Percentiles rank a stretch among this genome's conserved stretches.
Evolutionary conservation across 2,113 vertebrate genomes (phyloP).

Genomic region (Crotalus horridus): DNA sequence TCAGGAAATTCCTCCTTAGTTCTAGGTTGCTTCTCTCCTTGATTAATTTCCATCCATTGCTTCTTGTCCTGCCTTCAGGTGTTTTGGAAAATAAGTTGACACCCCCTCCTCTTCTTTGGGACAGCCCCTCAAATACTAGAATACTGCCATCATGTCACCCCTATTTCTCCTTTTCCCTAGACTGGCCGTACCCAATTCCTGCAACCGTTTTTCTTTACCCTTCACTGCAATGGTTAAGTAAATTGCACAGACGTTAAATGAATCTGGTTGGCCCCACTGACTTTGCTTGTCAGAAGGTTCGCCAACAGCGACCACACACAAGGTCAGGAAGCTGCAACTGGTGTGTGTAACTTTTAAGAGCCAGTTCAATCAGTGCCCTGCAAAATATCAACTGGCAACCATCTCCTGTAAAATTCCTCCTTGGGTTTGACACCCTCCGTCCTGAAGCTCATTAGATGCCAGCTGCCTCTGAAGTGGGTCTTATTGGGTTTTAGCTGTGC

Average conservation of each 20-base stretch:
- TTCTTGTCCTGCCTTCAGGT: no score
- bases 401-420: slow-evolving; percentile 30
- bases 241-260: background rate
- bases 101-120: no score
- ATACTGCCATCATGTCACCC: no score
- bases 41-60: no score
- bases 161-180: no score
- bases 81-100: no score
- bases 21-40: no score
- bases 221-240: background rate
- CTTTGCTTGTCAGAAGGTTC: background rate
- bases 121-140: no score
- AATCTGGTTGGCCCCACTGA: background rate
- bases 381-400: slow-evolving; percentile 15
- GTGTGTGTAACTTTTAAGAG: background rate
- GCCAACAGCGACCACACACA: background rate
- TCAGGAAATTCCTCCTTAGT: no score
- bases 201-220: no score
- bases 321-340: background rate
- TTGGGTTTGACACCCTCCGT: slow-evolving; percentile 32
- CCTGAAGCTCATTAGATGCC: slow-evolving; percentile 47
- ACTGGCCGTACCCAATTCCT: no score
- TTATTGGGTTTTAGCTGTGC: background rate
- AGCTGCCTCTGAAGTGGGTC: slow-evolving; percentile 45
- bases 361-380: slow-evolving; percentile 41